phyloP scores from a whole-genome alignment of 1,140 invertebrate species.

The Plectrocnemia conspersa region DNA sequence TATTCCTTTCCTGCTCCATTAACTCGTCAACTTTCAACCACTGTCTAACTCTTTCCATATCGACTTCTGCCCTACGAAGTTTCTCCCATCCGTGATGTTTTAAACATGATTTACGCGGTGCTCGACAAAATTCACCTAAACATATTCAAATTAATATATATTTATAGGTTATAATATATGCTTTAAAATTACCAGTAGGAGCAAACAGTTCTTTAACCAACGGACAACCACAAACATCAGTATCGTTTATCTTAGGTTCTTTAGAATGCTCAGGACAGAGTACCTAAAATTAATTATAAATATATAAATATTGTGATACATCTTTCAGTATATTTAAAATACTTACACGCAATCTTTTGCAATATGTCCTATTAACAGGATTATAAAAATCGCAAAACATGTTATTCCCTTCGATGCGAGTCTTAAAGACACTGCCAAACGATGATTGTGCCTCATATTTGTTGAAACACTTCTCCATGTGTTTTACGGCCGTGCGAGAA shows the following conservation, averaged over 20 bases:
- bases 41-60: conserved; percentile 72
- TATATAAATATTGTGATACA: background rate
- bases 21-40: conserved; percentile 93
- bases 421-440: conserved; percentile 92
- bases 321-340: background rate
- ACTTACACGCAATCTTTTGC: conserved; percentile 79
- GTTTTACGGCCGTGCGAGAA: conserved; percentile 81
- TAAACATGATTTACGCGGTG: conserved; percentile 85
- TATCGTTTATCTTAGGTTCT: conserved; percentile 82
- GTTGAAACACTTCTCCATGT: conserved; percentile 94
- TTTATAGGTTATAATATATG: conserved; percentile 10
- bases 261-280: conserved; percentile 98
- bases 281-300: conserved; percentile 47
- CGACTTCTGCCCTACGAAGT: conserved; percentile 80
- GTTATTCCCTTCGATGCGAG: conserved; percentile 87
- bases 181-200: conserved; percentile 53
- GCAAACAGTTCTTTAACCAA: conserved; percentile 79
- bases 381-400: conserved; percentile 99
- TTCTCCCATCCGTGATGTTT: conserved; percentile 97
- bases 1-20: conserved; percentile 88
- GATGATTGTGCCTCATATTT: conserved; percentile 97
- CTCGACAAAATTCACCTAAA: conserved; percentile 65
- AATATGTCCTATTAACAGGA: conserved; percentile 84
- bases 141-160: too few species aligned
- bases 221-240: conserved; percentile 88